Conservation (phyloP, 2,113 vertebrate species). For the Edolisoma coerulescens region DNA sequence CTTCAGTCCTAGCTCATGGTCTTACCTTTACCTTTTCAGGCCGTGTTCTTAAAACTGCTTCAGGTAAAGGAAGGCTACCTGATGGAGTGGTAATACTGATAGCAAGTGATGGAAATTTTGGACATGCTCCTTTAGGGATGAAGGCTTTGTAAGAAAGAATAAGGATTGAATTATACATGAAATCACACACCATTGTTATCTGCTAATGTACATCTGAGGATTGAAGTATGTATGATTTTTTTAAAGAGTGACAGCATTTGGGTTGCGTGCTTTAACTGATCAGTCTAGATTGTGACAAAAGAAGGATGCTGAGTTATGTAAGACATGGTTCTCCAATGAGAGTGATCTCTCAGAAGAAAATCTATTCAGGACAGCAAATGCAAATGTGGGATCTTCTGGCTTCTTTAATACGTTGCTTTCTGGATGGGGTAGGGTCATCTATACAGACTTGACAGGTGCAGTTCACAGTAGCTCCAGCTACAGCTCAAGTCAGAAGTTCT, state of each 20-base stretch:
- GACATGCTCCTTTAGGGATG: background rate
- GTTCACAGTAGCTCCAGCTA: background rate
- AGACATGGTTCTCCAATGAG: background rate
- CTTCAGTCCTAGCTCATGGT: background rate
- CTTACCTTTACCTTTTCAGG: background rate
- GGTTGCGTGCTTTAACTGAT: background rate
- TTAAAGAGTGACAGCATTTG: background rate
- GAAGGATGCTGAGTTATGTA: background rate
- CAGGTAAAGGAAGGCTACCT: background rate
- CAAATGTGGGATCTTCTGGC: background rate
- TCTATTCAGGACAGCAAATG: background rate
- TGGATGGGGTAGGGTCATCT: background rate
- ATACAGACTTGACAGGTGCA: background rate
- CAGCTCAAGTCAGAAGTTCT: background rate
- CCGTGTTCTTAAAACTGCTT: slow-evolving; percentile 23
- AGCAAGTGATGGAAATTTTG: background rate
- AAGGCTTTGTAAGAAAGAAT: background rate
- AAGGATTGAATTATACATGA: background rate
- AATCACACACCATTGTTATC: background rate
- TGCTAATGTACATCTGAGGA: background rate
- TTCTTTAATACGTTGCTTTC: background rate
- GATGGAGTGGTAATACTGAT: background rate
- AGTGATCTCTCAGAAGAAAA: background rate
- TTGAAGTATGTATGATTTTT: background rate
- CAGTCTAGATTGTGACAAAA: background rate